Base-by-base conservation (phyloP, 1,140 invertebrate species). In the Pinna nobilis region DNA sequence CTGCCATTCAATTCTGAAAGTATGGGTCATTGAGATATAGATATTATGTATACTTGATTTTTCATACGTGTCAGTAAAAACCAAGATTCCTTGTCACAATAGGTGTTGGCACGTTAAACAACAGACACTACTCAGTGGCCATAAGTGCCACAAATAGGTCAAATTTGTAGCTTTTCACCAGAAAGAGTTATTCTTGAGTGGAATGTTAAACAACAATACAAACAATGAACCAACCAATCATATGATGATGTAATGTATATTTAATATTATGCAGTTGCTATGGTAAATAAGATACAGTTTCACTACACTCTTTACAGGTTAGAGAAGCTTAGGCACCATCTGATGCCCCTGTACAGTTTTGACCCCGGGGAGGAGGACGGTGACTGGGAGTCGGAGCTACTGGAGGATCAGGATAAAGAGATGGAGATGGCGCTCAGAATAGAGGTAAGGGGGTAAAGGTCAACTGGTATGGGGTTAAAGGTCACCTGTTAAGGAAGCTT, bases 281-380 rank as follows among this genome's bases (percentile, higher is more conserved):
- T 18, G 20, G 44, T 35, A 1, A 64, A n/a, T n/a, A n/a, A n/a
- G n/a, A n/a, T 35, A 13, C 20, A 11, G 7, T 28, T 18, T 11
- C 18, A 39, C 13, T 61, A 25, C 11, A 41, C 18, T 64, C 3
- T 23, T 33, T 11, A 3, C 20, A 88, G 92, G 78, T 79, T 93
- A 74, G 92, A 93, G 70, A 88, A 90, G 75, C 81, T 93, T 15
- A 86, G 92, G 23, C 92, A 93, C 78, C 91, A 92, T 81, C 81
- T 93, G 18, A 92, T 93, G 91, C 92, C 92, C n/a, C 84, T 93
- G 74, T 93, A 93, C 74, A 92, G 92, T 80, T 93, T 93, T 88
- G 92, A 93, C 77, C 92, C 92, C 49, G 90, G 90, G 32, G 91
- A 92, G 72, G 91, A 91, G 85, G n/a, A n/a, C n/a, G 92, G 91